Base-by-base conservation (phyloP, 2,113 vertebrate genomes). In the Oryzias celebensis region DNA sequence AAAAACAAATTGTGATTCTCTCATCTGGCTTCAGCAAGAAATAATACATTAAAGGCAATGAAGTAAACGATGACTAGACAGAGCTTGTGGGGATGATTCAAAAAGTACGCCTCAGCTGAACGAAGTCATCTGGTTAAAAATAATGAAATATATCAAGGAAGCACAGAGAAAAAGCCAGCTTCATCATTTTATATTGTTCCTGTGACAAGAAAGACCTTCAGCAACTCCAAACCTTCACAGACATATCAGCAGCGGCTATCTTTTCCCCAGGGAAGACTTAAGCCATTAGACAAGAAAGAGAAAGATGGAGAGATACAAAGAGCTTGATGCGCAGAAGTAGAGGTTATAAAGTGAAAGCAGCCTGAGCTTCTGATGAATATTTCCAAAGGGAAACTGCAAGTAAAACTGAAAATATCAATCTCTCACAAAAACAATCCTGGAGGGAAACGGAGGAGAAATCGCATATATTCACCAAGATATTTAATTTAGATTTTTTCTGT, bases 161-260 rank as follows among this genome's bases (percentile, higher is more conserved):
- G 56, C 64, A 53, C 23, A 50, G 62, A 62, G 76, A 77, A 83
- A 78, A 60, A 18, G 31, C 58, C 61, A 45, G 47, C 70, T 88
- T 87, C 86, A 87, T 89, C 74, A 88, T 87, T 89, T 87, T 88
- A 84, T 88, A 86, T 89, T 86, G 86, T 88, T 88, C 78, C 82
- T 56, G 71, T 84, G 86, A 90, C 86, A 90, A 90, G 79, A 85
- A 82, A 82, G 83, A 87, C 85, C 84, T 89, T 87, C 79, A 80
- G 84, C 63, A 66, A 85, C 74, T 84, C 80, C 73, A 78, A 87
- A 80, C 56, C 69, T 88, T 84, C 71, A 78, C 74, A 83, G 65
- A 75, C 80, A 61, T 67, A 88, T 88, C 72, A 82, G 87, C 70
- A 72, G 80, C 72, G 61, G 58, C 85, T 81, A 81, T 86, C 67